phyloP scores from a whole-genome alignment of 2,797 vertebrate species.

The Menidia menidia region DNA sequence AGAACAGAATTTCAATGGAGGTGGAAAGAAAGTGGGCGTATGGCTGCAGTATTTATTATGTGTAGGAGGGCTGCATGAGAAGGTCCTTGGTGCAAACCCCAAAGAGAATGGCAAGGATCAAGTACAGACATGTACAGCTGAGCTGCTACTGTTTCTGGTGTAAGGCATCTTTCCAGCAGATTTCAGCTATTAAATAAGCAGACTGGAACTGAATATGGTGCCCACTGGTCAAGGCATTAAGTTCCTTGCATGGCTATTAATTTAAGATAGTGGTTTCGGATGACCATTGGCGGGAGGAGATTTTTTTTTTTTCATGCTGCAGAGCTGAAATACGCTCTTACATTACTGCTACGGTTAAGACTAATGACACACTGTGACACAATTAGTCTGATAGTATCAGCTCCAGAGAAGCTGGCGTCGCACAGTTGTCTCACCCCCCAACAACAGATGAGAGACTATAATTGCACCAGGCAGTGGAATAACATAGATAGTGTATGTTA shows the following conservation, averaged over 20 bases:
- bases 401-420: slow-evolving; percentile 47
- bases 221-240: slow-evolving; percentile 49
- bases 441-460: slow-evolving; percentile 76
- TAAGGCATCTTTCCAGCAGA: slow-evolving; percentile 59
- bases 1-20: slow-evolving; percentile 49
- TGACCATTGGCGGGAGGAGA: slow-evolving; percentile 39
- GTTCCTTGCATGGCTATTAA: slow-evolving; percentile 64
- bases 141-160: slow-evolving; percentile 46
- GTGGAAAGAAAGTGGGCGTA: slow-evolving; percentile 15
- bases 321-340: slow-evolving; percentile 38
- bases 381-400: slow-evolving; percentile 72
- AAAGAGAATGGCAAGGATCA: slow-evolving; percentile 9
- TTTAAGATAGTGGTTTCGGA: slow-evolving; percentile 57
- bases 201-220: slow-evolving; percentile 39
- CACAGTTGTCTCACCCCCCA: slow-evolving; percentile 69
- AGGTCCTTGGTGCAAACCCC: slow-evolving; percentile 27
- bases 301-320: slow-evolving; percentile 40
- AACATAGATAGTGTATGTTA: slow-evolving; percentile 67
- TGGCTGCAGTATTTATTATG: slow-evolving; percentile 32
- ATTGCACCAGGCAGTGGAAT: slow-evolving; percentile 67
- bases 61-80: slow-evolving; percentile 42
- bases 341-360: slow-evolving; percentile 27
- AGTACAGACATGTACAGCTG: slow-evolving; percentile 17
- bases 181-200: slow-evolving; percentile 54
- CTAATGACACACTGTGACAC: slow-evolving; percentile 60